Conservation (phyloP, 2,797 vertebrate genomes). For the Falco naumanni region DNA sequence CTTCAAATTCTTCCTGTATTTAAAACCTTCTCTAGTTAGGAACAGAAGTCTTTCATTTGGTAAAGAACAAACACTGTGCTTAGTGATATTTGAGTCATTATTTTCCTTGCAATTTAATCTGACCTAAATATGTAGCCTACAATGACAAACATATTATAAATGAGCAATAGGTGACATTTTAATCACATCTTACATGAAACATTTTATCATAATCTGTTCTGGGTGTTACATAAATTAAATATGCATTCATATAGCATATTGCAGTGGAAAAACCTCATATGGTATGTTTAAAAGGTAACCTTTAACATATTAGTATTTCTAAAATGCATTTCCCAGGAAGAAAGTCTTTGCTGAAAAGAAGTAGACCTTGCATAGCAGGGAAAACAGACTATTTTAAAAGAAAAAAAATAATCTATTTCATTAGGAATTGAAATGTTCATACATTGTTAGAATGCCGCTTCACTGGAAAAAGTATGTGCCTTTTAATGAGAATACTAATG, state of each 20-base stretch:
- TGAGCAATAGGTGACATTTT: conserved; percentile 49
- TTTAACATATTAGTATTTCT: background rate
- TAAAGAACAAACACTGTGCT: background rate
- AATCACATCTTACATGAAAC: background rate
- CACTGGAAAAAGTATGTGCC: background rate
- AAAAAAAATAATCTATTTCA: background rate
- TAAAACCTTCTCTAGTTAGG: background rate
- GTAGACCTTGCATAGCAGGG: background rate
- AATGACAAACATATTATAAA: conserved; percentile 48
- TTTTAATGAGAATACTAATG: background rate
- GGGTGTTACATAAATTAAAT: conserved; percentile 20
- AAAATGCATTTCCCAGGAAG: background rate
- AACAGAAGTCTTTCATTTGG: background rate
- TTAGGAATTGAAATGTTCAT: background rate
- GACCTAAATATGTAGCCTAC: conserved; percentile 6
- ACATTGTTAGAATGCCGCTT: background rate
- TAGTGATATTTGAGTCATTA: background rate
- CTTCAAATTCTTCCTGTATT: background rate
- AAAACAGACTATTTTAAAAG: background rate
- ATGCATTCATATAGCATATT: conserved; percentile 12
- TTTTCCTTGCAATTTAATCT: conserved; percentile 32
- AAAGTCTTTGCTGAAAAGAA: background rate
- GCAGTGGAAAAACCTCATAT: background rate
- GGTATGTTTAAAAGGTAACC: conserved; percentile 16
- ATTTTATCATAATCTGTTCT: conserved; percentile 24